These are phyloP conservation scores for Xiphophorus birchmanni DNA, from an alignment of 2,797 vertebrate genomes.

Conservation along the genomic window DNA sequence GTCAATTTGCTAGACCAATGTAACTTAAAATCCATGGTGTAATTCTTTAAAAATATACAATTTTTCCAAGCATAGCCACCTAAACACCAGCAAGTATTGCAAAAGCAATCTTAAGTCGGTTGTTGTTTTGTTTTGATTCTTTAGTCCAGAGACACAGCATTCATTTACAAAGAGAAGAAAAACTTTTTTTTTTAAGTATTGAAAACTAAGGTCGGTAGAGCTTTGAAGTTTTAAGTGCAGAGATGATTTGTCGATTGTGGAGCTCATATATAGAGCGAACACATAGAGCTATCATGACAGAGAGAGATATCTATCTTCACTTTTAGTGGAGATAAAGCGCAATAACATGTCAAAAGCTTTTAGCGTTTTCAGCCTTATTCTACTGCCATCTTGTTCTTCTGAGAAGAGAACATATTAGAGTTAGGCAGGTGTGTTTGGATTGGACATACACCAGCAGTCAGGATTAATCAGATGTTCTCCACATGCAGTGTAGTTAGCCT, in stretches of 20 bases:
- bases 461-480: constrained; percentile 5
- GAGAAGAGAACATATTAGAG: background rate
- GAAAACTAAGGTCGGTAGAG: background rate
- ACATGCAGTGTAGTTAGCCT: background rate
- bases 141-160: background rate
- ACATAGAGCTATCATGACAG: background rate
- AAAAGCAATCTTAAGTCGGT: background rate
- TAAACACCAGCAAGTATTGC: background rate
- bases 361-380: background rate
- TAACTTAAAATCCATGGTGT: background rate
- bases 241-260: background rate
- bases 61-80: background rate
- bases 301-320: background rate
- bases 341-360: background rate
- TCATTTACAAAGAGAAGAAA: background rate
- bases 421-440: background rate
- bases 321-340: constrained; percentile 5
- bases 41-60: background rate
- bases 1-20: background rate
- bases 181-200: background rate
- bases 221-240: background rate
- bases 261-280: background rate
- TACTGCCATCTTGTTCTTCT: background rate
- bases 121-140: background rate
- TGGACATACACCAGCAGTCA: background rate